Conservation (phyloP, 2,797 vertebrate species). For the Protonibea diacanthus region DNA sequence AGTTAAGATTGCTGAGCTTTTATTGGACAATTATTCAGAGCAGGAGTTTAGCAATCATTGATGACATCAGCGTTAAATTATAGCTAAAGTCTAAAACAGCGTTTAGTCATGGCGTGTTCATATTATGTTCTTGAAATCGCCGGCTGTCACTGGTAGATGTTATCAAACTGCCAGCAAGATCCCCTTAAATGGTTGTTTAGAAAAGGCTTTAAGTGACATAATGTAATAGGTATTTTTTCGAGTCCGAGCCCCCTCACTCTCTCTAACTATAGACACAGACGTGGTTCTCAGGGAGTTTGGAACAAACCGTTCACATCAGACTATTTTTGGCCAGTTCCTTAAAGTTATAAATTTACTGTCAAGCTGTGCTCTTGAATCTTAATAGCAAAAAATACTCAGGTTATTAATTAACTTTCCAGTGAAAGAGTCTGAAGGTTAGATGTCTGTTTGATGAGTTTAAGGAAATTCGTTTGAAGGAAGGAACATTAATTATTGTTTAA, state of each 20-base stretch:
- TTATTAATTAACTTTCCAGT: constrained; percentile 3
- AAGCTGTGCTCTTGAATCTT: not conserved
- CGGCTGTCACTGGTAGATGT: not conserved
- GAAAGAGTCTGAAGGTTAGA: not conserved
- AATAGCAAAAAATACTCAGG: not conserved
- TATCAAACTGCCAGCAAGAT: constrained; percentile 31
- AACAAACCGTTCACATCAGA: constrained; percentile 29
- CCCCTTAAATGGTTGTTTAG: constrained; percentile 65
- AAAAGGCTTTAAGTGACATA: constrained; percentile 31
- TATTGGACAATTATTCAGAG: not conserved
- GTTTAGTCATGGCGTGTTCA: not conserved
- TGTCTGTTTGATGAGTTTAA: not conserved
- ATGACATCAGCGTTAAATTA: constrained; percentile 5
- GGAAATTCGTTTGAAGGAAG: constrained; percentile 1
- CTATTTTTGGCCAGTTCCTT: constrained; percentile 39
- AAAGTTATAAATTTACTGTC: constrained; percentile 3
- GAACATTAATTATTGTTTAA: not conserved
- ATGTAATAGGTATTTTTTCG: constrained; percentile 57
- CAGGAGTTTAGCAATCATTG: not conserved
- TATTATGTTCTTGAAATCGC: not conserved
- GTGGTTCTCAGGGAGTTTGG: constrained; percentile 49
- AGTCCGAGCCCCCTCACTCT: constrained; percentile 18
- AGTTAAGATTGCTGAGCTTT: not conserved
- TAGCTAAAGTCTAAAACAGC: not conserved
- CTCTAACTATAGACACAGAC: constrained; percentile 43